These are phyloP conservation scores for Congeria kusceri DNA, from an alignment of 2,888 invertebrate genomes.

Conservation along the genomic window DNA sequence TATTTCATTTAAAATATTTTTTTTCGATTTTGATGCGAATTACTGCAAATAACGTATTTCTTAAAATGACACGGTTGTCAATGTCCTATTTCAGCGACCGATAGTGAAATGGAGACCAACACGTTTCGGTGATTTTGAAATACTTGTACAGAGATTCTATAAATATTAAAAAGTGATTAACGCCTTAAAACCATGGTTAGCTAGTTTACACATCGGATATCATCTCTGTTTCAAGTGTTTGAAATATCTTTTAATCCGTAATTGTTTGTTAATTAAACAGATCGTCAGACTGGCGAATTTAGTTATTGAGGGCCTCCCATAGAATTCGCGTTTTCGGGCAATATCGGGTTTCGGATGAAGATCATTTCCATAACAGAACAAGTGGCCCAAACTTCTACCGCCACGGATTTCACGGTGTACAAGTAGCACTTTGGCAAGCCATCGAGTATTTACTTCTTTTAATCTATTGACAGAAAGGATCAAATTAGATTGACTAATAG, in stretches of 20 bases:
- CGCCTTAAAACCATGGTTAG: slow-evolving; percentile 43
- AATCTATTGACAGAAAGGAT: slow-evolving; percentile 71
- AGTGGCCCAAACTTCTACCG: slow-evolving; percentile 35
- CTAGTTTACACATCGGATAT: slow-evolving; percentile 53
- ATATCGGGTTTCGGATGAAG: slow-evolving; percentile 21
- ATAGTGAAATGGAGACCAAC: too few species aligned
- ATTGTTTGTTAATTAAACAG: slow-evolving; percentile 60
- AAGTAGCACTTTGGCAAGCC: slow-evolving; percentile 54
- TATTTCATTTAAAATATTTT: too few species aligned
- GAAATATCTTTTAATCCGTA: slow-evolving; percentile 50
- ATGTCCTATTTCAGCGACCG: too few species aligned
- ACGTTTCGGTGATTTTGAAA: slow-evolving; percentile 15
- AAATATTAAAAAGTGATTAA: slow-evolving; percentile 54
- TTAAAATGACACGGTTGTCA: too few species aligned
- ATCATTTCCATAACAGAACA: slow-evolving; percentile 20
- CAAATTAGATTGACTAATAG: slow-evolving; percentile 26
- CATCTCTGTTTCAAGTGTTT: slow-evolving; percentile 51
- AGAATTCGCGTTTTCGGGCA: slow-evolving; percentile 11
- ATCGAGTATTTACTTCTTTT: slow-evolving; percentile 63
- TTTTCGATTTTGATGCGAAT: too few species aligned
- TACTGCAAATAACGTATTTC: too few species aligned
- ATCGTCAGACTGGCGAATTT: slow-evolving; percentile 37
- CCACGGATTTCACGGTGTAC: slow-evolving; percentile 32
- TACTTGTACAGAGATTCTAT: slow-evolving; percentile 36
- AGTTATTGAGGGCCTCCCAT: slow-evolving; percentile 25